phyloP scores from a whole-genome alignment of 2,888 invertebrate genomes.

The Octodonta nipae region DNA sequence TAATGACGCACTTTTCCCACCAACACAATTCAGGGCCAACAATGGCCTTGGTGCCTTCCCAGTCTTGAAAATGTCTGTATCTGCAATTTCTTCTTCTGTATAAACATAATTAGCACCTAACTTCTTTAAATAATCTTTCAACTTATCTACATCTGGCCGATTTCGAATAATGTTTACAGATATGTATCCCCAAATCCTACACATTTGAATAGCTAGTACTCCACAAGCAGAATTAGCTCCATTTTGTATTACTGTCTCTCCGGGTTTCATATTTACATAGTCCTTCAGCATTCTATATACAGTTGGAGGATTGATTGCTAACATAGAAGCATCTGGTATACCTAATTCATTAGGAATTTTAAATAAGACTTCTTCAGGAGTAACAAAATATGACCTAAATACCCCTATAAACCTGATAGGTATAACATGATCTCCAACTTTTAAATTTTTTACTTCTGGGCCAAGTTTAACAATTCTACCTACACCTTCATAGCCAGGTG shows the following conservation, averaged over 20 bases:
- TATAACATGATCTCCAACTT: slow-evolving; percentile 71
- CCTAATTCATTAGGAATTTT: slow-evolving; percentile 61
- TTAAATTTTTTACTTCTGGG: slow-evolving; percentile 37
- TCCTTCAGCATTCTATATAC: slow-evolving; percentile 93
- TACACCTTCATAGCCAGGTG: slow-evolving; percentile 90
- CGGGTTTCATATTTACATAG: slow-evolving; percentile 56
- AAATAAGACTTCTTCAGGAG: slow-evolving; percentile 40
- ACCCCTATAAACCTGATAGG: slow-evolving; percentile 55
- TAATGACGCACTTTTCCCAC: slow-evolving; percentile 77
- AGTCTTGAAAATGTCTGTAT: slow-evolving; percentile 46
- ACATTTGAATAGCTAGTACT: slow-evolving; percentile 83
- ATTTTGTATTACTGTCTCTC: slow-evolving; percentile 86
- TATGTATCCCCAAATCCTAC: slow-evolving; percentile 59
- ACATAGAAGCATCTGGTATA: slow-evolving; percentile 68
- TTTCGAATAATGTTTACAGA: slow-evolving; percentile 78
- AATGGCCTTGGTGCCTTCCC: slow-evolving; percentile 49
- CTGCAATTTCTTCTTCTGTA: slow-evolving; percentile 67
- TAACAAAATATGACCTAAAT: slow-evolving; percentile 63
- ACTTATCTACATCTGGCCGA: slow-evolving; percentile 52
- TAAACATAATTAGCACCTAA: slow-evolving; percentile 69
- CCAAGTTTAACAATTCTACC: slow-evolving; percentile 69
- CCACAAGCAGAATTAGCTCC: slow-evolving; percentile 93
- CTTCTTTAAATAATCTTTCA: slow-evolving; percentile 49
- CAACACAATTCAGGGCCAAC: slow-evolving; percentile 86
- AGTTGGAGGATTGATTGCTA: slow-evolving; percentile 89